Base-by-base conservation (phyloP, 2,113 vertebrate genomes). In the Phodopus roborovskii region DNA sequence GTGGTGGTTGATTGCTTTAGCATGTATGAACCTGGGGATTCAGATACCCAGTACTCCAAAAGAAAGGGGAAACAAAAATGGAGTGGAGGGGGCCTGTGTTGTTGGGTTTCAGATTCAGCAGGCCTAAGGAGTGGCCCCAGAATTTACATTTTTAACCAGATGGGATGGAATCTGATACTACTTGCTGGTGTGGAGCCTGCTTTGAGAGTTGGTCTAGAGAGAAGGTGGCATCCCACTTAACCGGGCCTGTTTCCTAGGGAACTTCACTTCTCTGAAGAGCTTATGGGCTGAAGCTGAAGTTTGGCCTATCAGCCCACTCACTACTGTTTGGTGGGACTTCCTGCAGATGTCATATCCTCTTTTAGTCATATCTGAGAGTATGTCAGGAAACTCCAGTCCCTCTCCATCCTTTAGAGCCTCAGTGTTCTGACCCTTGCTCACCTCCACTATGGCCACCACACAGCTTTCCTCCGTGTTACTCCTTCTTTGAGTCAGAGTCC, bases 121-220 rank as follows among this genome's bases (percentile, higher is more conserved):
- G 87, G 26, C 56, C 39, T 75, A 50, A 85, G 91, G 33, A 22
- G 13, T 50, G 74, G 74, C 9, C 84, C 33, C 48, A 39, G 70
- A 28, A 71, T 82, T 62, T 91, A 68, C 45, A 39, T 96, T 82
- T 71, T 60, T 92, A 20, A n/a, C 58, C 56, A 64, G 66, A 83
- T 66, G 15, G 42, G 16, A 36, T 81, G 28, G 89, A 56, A 77
- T 82, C 15, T 77, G 50, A 26, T 36, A 33, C 2, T 78, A 45
- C 36, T 79, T 78, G 45, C 36, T 84, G 39, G 28, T 81, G 16
- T 50, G 26, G 30, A 68, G 58, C 10, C 20, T 30, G n/a, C 66
- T 79, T 56, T 17, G 66, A 86, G 60, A 70, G 48, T 50, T 33
- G 22, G n/a, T 16, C 50, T 22, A 62, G 26, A 60, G 45, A 77